phyloP scores from a whole-genome alignment of 2,797 vertebrate genomes.

The Merluccius polli region DNA sequence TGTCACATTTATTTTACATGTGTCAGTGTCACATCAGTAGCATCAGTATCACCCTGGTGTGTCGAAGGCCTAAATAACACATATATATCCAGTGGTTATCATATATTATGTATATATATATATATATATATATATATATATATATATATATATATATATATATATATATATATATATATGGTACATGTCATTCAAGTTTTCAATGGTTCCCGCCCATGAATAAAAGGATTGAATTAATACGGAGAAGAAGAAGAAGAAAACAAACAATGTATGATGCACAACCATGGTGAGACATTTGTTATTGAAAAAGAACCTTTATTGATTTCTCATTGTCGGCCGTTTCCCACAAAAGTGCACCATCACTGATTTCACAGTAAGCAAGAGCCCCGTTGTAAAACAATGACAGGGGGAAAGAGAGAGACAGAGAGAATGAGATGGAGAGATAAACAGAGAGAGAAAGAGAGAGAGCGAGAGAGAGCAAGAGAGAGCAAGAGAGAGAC shows the following conservation, averaged over 20 bases:
- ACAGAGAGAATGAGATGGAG: constrained; percentile 41
- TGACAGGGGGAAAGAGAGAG: constrained; percentile 61
- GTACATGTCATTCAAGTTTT: too few species aligned
- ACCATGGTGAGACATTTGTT: constrained; percentile 38
- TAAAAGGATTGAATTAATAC: not conserved
- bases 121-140: not conserved
- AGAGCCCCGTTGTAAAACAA: constrained; percentile 67
- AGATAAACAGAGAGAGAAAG: constrained; percentile 26
- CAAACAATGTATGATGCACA: not conserved
- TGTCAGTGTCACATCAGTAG: not conserved
- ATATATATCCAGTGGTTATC: too few species aligned
- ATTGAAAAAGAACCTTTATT: constrained; percentile 80
- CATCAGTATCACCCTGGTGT: not conserved
- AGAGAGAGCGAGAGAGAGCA: constrained; percentile 29
- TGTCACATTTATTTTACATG: not conserved
- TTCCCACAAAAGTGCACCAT: constrained; percentile 75
- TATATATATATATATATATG: not conserved
- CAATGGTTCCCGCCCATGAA: too few species aligned
- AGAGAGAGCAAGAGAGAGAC: constrained; percentile 29
- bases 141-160: not conserved
- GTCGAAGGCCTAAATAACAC: too few species aligned
- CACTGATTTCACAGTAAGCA: constrained; percentile 69
- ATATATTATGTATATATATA: too few species aligned
- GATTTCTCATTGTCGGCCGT: constrained; percentile 66
- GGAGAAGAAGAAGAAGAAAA: not conserved